phyloP scores from a whole-genome alignment of 2,797 vertebrate species.

The Aulostomus chinensis region DNA sequence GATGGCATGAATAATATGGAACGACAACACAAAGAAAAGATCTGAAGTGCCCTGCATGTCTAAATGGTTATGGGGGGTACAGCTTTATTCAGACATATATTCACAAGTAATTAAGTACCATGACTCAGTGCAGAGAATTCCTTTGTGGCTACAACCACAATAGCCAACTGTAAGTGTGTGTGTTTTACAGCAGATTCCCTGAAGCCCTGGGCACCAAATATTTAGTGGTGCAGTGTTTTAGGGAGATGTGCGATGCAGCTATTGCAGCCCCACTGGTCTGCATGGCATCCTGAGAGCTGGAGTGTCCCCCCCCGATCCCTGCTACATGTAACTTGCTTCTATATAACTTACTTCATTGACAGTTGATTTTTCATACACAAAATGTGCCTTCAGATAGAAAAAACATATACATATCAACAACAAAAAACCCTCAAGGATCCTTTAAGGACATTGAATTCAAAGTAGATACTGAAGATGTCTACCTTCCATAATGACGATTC shows the following conservation, averaged over 20 bases:
- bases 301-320: too few species aligned
- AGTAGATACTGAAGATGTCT: neutral
- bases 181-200: too few species aligned
- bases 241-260: conserved; percentile 7
- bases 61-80: conserved; percentile 20
- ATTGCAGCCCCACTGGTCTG: conserved; percentile 19
- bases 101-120: too few species aligned
- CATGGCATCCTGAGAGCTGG: conserved; percentile 10
- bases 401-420: too few species aligned
- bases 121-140: too few species aligned
- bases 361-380: too few species aligned
- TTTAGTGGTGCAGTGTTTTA: conserved; percentile 23
- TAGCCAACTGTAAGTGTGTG: neutral
- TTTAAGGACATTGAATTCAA: conserved; percentile 10
- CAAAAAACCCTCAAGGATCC: neutral
- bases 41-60: conserved; percentile 54
- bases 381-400: too few species aligned
- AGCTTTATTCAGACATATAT: conserved; percentile 26
- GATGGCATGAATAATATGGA: conserved; percentile 52
- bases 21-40: conserved; percentile 51
- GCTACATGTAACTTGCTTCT: too few species aligned
- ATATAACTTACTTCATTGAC: too few species aligned
- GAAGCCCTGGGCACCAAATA: too few species aligned
- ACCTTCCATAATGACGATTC: conserved; percentile 25
- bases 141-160: neutral